These are phyloP conservation scores for Baccha elongata DNA, from an alignment of 2,888 invertebrate species.

Conservation along the genomic window DNA sequence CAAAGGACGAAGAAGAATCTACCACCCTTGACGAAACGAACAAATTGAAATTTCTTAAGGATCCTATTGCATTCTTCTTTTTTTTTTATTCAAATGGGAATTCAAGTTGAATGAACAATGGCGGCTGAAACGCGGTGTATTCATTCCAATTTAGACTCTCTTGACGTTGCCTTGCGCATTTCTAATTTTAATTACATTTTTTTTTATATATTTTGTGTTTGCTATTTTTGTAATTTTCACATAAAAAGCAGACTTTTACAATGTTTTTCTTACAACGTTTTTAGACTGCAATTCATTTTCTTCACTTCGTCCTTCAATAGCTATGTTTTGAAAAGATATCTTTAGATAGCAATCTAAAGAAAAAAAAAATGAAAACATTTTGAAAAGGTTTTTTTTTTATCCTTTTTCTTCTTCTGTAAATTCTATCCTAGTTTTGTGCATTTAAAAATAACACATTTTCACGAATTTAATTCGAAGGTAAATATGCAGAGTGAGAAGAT, in stretches of 20 bases:
- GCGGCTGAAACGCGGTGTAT: neutral
- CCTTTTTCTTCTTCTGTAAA: constrained; percentile 19
- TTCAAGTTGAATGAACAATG: constrained; percentile 39
- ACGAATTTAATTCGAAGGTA: constrained; percentile 56
- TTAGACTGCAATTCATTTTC: constrained; percentile 36
- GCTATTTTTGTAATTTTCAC: constrained; percentile 13
- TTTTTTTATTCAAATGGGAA: neutral
- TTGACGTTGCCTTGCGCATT: constrained; percentile 57
- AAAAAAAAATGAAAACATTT: neutral
- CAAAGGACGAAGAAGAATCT: neutral
- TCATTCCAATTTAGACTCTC: constrained; percentile 39
- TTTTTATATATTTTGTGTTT: constrained; percentile 9
- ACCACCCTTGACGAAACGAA: constrained; percentile 17
- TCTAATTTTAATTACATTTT: constrained; percentile 69
- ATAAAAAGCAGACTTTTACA: constrained; percentile 19
- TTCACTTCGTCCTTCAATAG: neutral
- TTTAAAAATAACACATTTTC: constrained; percentile 46
- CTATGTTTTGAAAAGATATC: constrained; percentile 2
- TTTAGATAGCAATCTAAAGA: neutral
- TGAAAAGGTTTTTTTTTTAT: constrained; percentile 22
- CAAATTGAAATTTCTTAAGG: constrained; percentile 59
- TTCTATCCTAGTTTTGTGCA: neutral
- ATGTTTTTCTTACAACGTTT: constrained; percentile 41
- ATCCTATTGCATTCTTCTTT: constrained; percentile 15
- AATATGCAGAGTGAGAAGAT: constrained; percentile 45